Evolutionary conservation across 2,113 vertebrate genomes (phyloP), one percentile per base, ranked within the genome.

Genomic region (Dolichotis patagonum): DNA sequence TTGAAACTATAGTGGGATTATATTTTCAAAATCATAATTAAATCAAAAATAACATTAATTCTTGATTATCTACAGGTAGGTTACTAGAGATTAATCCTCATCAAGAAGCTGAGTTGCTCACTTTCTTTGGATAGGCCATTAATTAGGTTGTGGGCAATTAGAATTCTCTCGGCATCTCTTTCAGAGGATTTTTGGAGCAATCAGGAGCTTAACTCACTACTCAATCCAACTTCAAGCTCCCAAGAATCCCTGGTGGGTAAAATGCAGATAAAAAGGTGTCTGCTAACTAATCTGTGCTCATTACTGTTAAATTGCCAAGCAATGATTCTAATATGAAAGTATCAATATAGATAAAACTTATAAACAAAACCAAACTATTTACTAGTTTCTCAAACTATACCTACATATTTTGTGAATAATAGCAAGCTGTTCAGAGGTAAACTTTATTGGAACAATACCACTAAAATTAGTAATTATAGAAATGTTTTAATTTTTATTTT

Each of bases 21-120:
- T 88, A 11, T 65, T 65, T 28, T 4, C 41, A 26, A 75, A 43
- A 43, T 75, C 38, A 75, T 75, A 28, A 75, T 75, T 43, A 43
- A 75, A 75, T 43, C 7, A 43, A 43, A 43, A 75, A 43, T 75
- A 75, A 43, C 38, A 63, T 14, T 82, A 90, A 83, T 58, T 88
- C 2, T 58, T 67, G 16, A 77, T 77, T 77, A 84, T 77, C 26
- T 60, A 2, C 14, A 96, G 69, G 65, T 56, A 77, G 12, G 19
- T 88, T 88, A 92, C 56, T n/a, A 65, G 49, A 58, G 65, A 77
- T 65, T 83, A 83, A 77, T 84, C 77, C 19, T 92, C 24, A 69
- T 28, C 38, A 92, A 65, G 49, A 32, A 41, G 19, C 32, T 38
- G 22, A 49, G 17, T 46, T 65, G 24, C 26, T 91, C 19, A 35